A percentile compares a stretch with the other conserved stretches of the same genome.
These are phyloP conservation scores for Sarcophaga rosellei DNA, from an alignment of 2,888 invertebrate genomes.

Conservation along the genomic window DNA sequence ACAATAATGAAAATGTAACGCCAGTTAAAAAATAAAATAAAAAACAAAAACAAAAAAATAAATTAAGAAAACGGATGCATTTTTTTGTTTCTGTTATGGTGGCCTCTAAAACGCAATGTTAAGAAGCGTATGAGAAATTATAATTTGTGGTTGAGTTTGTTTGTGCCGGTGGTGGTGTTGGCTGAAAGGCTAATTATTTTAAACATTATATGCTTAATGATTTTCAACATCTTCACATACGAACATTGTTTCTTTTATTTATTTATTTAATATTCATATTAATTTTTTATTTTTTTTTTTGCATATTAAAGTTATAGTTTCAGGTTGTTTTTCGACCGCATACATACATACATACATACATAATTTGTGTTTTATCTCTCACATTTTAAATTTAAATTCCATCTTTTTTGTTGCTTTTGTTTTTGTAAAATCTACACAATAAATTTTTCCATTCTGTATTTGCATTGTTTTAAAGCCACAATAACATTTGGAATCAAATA, in stretches of 20 bases:
- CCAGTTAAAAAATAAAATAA: constrained; percentile 6
- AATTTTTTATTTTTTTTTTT: neutral
- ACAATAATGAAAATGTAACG: neutral
- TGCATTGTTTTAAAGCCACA: constrained; percentile 31
- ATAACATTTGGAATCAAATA: neutral
- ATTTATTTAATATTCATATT: neutral
- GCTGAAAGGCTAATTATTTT: constrained; percentile 40
- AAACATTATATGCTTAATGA: constrained; percentile 33
- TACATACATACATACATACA: neutral
- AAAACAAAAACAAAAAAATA: constrained; percentile 15
- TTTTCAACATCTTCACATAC: constrained; percentile 1
- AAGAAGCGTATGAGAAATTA: constrained; percentile 19
- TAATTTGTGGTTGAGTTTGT: neutral
- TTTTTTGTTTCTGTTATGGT: constrained; percentile 16
- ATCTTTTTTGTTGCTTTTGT: neutral
- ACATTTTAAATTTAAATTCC: no score
- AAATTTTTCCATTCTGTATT: neutral
- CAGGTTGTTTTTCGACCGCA: neutral
- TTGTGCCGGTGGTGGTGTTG: constrained; percentile 2
- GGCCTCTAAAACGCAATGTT: constrained; percentile 46
- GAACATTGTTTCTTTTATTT: neutral
- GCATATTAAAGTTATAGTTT: constrained; percentile 26
- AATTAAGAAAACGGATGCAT: constrained; percentile 57
- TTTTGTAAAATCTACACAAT: constrained; percentile 5
- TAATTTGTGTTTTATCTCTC: no score